Evolutionary conservation across 64 coral and sea anemone genomes (phyloP).

Genomic region (Cladopsammia gracilis): DNA sequence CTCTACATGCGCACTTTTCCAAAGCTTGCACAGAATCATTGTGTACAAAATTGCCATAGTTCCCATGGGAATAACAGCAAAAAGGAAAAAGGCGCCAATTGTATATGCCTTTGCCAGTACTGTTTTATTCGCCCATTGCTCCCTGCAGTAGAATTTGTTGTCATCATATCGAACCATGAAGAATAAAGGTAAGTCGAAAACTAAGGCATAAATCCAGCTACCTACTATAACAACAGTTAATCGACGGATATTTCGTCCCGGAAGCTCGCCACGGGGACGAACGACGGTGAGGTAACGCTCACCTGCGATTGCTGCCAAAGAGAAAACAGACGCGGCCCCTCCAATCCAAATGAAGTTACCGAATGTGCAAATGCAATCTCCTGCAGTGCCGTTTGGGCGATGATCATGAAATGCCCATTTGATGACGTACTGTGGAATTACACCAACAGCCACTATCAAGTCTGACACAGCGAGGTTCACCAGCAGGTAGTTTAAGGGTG

Average conservation of each 20-base stretch:
- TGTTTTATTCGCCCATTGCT: conserved; percentile 26
- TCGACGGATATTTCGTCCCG: neutral
- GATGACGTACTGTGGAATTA: conserved; percentile 64
- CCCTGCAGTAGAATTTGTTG: conserved; percentile 19
- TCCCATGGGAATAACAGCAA: conserved; percentile 43
- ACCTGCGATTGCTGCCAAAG: conserved; percentile 17
- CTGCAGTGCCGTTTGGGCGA: conserved; percentile 48
- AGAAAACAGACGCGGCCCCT: conserved; percentile 18
- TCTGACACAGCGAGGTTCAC: conserved; percentile 76
- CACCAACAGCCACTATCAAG: conserved; percentile 65
- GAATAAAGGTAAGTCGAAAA: conserved; percentile 64
- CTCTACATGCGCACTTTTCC: neutral
- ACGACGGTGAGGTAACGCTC: conserved; percentile 40
- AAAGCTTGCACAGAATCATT: conserved; percentile 8
- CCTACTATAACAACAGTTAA: neutral
- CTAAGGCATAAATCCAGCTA: conserved; percentile 38
- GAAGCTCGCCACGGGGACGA: neutral
- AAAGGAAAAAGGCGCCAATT: conserved; percentile 26
- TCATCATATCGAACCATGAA: conserved; percentile 16
- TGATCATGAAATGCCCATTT: conserved; percentile 10
- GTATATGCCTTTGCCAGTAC: neutral
- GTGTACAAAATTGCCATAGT: conserved; percentile 15
- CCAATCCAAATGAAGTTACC: conserved; percentile 80
- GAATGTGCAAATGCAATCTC: conserved; percentile 71
- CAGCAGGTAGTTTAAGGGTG: conserved; percentile 71